Evolutionary conservation across 1,140 invertebrate genomes (phyloP), one percentile per base, ranked within the genome.

Genomic region (Antheraea mylitta): DNA sequence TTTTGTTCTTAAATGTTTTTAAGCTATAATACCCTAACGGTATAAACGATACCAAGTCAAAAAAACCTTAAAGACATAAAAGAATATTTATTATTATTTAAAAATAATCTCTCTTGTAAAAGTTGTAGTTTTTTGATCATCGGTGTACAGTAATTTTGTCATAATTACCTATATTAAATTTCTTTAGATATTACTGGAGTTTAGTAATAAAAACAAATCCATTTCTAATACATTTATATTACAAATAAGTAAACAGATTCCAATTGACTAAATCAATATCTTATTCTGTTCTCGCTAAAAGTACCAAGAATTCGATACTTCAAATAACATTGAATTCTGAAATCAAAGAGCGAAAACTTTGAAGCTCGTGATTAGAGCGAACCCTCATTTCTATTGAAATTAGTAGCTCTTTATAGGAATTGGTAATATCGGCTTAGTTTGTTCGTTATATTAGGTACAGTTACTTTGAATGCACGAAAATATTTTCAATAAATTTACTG

Each of bases 381-480:
- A 72, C 66, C 64, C 64, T 66, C 71, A 70, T 72, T 72, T 68
- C 74, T 22, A 72, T 75, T 70, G 66, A 72, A 72, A 72, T 72
- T 67, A 67, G 70, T 63, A 63, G 22, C 61, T 30, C 61, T 61
- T 22, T 61, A 63, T 30, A 63, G 30, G n/a, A 60, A 64, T 38
- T 18, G 58, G 36, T 63, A 37, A 63, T 37, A 63, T 61, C 18
- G 59, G 10, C 61, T 36, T 58, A 48, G 60, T 71, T 67, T 38
- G 16, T 61, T 64, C 37, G 58, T 68, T 66, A 63, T 58, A 64
- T 64, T 63, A 16, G 36, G 13, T 64, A 30, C n/a, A 4, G 62
- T 30, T 64, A 36, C 30, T 64, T 64, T 64, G 19, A 64, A 38
- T 13, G 30, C 4, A 9, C n/a, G 22, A 42, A 62, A 22, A 16